A percentile compares a stretch with the other conserved stretches of the same genome.
These are phyloP conservation scores for Anolis sagrei DNA, from an alignment of 2,113 vertebrate genomes.

Conservation along the genomic window DNA sequence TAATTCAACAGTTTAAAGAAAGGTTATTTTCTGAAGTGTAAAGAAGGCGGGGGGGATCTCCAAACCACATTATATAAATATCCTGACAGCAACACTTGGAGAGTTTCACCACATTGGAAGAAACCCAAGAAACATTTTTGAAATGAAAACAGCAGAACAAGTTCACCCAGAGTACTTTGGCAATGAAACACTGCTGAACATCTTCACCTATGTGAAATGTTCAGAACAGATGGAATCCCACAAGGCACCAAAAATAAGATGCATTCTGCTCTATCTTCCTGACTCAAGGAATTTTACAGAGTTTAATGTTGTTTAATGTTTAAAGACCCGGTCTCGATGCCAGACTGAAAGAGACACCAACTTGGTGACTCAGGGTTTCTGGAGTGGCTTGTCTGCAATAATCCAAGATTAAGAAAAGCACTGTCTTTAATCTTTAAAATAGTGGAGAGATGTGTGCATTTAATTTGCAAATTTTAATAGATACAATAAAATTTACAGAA, in stretches of 20 bases:
- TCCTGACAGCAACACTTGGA: slow-evolving; percentile 21
- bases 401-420: too few species aligned
- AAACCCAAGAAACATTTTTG: slow-evolving; percentile 9
- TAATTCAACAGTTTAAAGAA: background rate
- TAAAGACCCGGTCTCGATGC: too few species aligned
- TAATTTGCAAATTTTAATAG: too few species aligned
- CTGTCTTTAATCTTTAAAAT: too few species aligned
- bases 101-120: background rate
- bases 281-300: background rate
- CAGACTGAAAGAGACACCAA: too few species aligned
- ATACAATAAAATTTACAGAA: too few species aligned
- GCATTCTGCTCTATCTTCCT: background rate
- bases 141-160: background rate
- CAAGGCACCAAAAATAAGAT: background rate
- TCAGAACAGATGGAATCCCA: background rate
- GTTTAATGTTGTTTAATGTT: too few species aligned
- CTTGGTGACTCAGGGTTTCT: too few species aligned
- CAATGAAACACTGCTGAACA: slow-evolving; percentile 17
- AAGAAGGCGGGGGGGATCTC: background rate
- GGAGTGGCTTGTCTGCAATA: too few species aligned
- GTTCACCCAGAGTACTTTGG: background rate
- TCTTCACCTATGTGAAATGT: background rate
- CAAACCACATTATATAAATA: slow-evolving; percentile 36
- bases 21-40: background rate
- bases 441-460: too few species aligned